Conservation (phyloP, 2,888 invertebrate genomes). For the Coleophora deauratella region DNA sequence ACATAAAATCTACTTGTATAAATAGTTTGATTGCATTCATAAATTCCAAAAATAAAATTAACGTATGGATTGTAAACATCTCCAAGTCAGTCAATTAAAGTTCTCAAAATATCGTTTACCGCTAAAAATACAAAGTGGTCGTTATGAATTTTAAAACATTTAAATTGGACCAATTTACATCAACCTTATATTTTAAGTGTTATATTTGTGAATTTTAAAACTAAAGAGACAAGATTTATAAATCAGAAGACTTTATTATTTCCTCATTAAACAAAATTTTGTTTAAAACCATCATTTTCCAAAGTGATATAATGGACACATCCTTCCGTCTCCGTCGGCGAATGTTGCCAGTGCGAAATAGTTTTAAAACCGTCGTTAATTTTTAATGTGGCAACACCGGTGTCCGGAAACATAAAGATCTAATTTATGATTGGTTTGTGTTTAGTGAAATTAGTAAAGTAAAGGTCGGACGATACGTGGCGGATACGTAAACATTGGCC, state of each 20-base stretch:
- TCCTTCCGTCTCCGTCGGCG: conserved; percentile 56
- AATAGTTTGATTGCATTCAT: too few relatives aligned
- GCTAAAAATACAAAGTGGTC: too few relatives aligned
- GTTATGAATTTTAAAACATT: too few relatives aligned
- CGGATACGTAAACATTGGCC: conserved; percentile 62
- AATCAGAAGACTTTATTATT: conserved; percentile 54
- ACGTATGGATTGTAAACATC: too few relatives aligned
- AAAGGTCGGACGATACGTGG: conserved; percentile 44
- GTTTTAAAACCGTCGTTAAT: conserved; percentile 63
- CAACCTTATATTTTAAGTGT: conserved; percentile 3
- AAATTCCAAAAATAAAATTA: too few relatives aligned
- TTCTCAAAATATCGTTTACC: too few relatives aligned
- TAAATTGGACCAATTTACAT: conserved; percentile 3
- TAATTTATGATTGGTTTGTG: conserved; percentile 63
- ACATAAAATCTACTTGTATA: too few relatives aligned
- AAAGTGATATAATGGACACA: conserved; percentile 57
- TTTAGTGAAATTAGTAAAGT: conserved; percentile 65
- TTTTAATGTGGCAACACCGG: conserved; percentile 60
- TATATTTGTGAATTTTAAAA: too few relatives aligned
- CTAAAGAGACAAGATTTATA: conserved; percentile 21
- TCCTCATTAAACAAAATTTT: conserved; percentile 50
- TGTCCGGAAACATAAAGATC: conserved; percentile 68
- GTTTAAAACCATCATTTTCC: conserved; percentile 47
- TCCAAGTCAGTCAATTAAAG: too few relatives aligned
- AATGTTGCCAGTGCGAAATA: conserved; percentile 65